Evolutionary conservation across 1,140 invertebrate species (phyloP).

Genomic region (Trinorchestia longiramus): DNA sequence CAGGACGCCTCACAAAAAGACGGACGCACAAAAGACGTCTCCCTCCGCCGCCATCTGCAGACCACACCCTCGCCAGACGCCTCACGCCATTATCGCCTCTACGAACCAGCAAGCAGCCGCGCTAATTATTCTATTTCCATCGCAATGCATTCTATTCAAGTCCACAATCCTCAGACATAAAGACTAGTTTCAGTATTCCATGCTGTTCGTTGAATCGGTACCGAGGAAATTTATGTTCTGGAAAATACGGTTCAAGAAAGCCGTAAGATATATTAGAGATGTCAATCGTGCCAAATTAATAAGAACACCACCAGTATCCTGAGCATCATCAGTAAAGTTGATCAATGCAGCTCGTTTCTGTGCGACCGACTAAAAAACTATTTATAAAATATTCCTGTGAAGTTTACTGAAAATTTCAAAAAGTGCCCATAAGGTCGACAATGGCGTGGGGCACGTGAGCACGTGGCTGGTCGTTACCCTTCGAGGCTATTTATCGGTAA

Average conservation of each 20-base stretch:
- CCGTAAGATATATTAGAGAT: no score
- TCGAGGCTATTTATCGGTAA: slow-evolving; percentile 51
- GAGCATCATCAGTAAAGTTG: not conserved
- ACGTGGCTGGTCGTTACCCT: slow-evolving; percentile 48
- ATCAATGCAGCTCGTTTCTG: not conserved
- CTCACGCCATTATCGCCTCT: slow-evolving; percentile 19
- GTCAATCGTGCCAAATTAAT: no score
- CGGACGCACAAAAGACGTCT: slow-evolving; percentile 40
- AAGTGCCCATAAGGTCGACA: slow-evolving; percentile 8
- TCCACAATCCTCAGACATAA: not conserved
- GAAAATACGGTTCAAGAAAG: not conserved
- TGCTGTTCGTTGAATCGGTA: not conserved
- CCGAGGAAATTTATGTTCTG: not conserved
- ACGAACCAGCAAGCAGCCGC: not conserved
- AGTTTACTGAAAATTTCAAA: not conserved
- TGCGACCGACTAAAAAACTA: not conserved
- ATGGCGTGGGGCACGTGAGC: not conserved
- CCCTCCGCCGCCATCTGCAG: slow-evolving; percentile 26
- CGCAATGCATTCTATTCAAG: not conserved
- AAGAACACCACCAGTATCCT: no score
- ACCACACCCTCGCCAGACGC: slow-evolving; percentile 26
- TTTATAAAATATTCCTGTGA: not conserved
- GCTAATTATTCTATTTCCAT: not conserved
- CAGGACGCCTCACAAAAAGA: slow-evolving; percentile 33
- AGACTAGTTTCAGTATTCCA: not conserved